A percentile compares a stretch with the other conserved stretches of the same genome.
phyloP scores from a whole-genome alignment of 2,888 invertebrate species.

The Cerceris ruficornis region DNA sequence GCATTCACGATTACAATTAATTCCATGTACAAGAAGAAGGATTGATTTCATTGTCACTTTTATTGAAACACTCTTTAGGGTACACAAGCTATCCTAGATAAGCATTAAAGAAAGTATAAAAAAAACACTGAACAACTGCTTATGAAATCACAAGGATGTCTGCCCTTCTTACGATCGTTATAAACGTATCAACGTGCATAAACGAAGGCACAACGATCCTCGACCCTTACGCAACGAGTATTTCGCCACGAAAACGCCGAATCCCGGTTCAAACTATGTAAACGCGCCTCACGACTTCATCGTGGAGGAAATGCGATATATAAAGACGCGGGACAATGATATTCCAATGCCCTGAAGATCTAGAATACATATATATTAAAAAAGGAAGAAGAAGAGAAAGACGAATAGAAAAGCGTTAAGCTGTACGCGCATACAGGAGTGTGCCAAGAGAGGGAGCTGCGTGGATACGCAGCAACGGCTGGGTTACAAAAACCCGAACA shows the following conservation, averaged over 20 bases:
- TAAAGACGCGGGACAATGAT: conserved; percentile 1
- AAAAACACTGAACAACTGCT: conserved; percentile 77
- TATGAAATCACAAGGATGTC: conserved; percentile 79
- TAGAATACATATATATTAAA: conserved; percentile 15
- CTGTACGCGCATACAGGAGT: not conserved
- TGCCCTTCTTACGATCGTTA: conserved; percentile 72
- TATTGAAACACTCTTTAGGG: conserved; percentile 81
- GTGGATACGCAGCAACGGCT: too few relatives aligned
- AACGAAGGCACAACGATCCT: conserved; percentile 81
- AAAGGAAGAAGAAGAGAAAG: not conserved
- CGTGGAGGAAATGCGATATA: not conserved
- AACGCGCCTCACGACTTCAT: not conserved
- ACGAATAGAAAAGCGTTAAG: not conserved
- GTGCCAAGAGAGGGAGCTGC: too few relatives aligned
- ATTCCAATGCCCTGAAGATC: conserved; percentile 43
- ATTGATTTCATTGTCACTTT: conserved; percentile 74
- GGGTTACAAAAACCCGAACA: too few relatives aligned
- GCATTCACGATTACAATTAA: too few relatives aligned
- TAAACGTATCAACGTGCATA: conserved; percentile 74
- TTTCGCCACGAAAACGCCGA: conserved; percentile 77
- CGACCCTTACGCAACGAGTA: conserved; percentile 80
- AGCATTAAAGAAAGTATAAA: conserved; percentile 79
- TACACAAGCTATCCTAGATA: conserved; percentile 80
- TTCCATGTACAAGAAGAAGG: not conserved
- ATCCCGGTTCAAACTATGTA: not conserved